These are phyloP conservation scores for Siphlonurus alternatus DNA, from an alignment of 2,888 invertebrate species.

Conservation along the genomic window DNA sequence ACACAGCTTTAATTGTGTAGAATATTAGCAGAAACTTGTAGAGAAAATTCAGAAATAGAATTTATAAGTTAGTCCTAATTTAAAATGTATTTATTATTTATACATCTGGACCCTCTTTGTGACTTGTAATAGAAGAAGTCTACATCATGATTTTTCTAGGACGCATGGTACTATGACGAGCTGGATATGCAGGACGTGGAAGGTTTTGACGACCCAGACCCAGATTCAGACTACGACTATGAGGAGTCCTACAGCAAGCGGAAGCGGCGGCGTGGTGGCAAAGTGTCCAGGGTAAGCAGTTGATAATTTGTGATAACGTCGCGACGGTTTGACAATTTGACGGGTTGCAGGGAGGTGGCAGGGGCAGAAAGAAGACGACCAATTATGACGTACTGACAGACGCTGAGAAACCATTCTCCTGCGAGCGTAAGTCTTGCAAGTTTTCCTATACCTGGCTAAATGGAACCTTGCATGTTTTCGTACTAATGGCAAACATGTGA, in stretches of 20 bases:
- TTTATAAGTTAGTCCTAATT: not conserved
- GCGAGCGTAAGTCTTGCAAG: slow-evolving; percentile 74
- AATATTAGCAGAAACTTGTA: too few relatives aligned
- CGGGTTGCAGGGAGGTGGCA: too few relatives aligned
- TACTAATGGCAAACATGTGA: too few relatives aligned
- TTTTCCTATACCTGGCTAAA: too few relatives aligned
- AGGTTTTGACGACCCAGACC: slow-evolving; percentile 78
- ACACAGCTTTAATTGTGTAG: too few relatives aligned
- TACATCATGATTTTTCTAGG: slow-evolving; percentile 29
- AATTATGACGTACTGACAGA: slow-evolving; percentile 54
- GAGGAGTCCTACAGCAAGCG: slow-evolving; percentile 76
- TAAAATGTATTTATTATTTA: not conserved
- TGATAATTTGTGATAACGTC: too few relatives aligned
- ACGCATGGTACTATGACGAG: slow-evolving; percentile 75
- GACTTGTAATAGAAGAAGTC: too few relatives aligned
- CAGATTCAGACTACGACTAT: slow-evolving; percentile 86
- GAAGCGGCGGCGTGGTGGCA: slow-evolving; percentile 31
- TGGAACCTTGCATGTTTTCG: too few relatives aligned
- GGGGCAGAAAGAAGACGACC: slow-evolving; percentile 33
- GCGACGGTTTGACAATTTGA: too few relatives aligned
- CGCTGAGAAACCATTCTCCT: slow-evolving; percentile 74
- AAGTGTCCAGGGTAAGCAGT: too few relatives aligned
- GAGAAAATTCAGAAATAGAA: too few relatives aligned
- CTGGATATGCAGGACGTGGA: slow-evolving; percentile 81
- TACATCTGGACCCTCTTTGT: too few relatives aligned